phyloP scores from a whole-genome alignment of 1,140 invertebrate species.

The Colletes gigas region DNA sequence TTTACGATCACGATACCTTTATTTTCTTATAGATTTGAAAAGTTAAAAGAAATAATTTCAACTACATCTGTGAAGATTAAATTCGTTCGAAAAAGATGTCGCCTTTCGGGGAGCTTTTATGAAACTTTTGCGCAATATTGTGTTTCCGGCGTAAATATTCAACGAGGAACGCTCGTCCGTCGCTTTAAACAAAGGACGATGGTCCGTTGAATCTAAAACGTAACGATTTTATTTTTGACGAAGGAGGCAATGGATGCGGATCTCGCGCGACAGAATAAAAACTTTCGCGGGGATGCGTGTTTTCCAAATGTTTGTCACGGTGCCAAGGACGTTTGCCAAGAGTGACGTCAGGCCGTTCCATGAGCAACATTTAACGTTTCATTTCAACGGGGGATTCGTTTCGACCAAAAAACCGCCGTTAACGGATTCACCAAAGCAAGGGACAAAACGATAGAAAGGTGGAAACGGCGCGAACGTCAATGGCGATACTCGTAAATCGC shows the following conservation, averaged over 20 bases:
- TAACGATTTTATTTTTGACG: constrained; percentile 28
- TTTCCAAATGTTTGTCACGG: constrained; percentile 6
- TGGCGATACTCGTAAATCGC: neutral
- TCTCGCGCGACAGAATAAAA: neutral
- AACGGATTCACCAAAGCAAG: neutral
- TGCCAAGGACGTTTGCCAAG: constrained; percentile 17
- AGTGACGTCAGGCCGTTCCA: neutral
- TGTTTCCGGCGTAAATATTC: neutral
- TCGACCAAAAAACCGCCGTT: neutral
- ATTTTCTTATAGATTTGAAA: too few species aligned
- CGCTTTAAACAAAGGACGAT: too few species aligned
- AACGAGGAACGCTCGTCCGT: neutral
- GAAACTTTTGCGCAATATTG: too few species aligned
- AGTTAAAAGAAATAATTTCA: too few species aligned
- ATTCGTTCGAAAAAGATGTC: too few species aligned
- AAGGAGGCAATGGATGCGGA: too few species aligned
- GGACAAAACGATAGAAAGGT: neutral
- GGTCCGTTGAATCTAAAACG: neutral
- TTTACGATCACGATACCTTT: too few species aligned
- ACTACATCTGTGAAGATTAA: too few species aligned
- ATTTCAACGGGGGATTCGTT: neutral
- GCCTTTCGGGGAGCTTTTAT: too few species aligned
- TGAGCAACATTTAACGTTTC: constrained; percentile 6
- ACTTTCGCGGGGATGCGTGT: neutral
- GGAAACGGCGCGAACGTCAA: neutral